Evolutionary conservation across 2,888 invertebrate species (phyloP), one percentile per base, ranked within the genome.

Genomic region (Oscheius myriophilus): DNA sequence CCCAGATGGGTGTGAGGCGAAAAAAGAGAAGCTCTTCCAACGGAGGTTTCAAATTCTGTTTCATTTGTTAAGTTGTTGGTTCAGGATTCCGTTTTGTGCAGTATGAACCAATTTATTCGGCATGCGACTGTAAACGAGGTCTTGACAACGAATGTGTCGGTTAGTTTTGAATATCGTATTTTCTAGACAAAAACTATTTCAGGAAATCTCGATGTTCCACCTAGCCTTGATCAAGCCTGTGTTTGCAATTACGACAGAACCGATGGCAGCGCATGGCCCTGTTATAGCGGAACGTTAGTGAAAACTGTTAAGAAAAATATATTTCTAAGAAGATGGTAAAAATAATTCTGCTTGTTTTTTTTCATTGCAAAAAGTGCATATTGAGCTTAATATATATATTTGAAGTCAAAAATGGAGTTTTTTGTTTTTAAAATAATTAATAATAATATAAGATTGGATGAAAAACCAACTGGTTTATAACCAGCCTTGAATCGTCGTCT

Each of bases 181-280:
- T 63, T 43, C n/a, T n/a, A 9, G 23, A 57, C 43, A 42, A n/a
- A n/a, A 49, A 45, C 9, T 26, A 26, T 7, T 63, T 54, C 43
- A 69, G 69, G 69, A 49, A 61, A 70, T 51, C 70, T 78, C 39
- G 59, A 73, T 7, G 75, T 82, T 11, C 80, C 82, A 1, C 45
- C 71, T 46, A 75, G 67, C 55, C 63, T 78, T 7, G 55, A 72
- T 0, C 73, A 82, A 42, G 75, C 75, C 14, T 82, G 84, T 26
- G 70, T 85, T 33, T 86, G 86, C 71, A 85, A 83, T 70, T 85
- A 79, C 67, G 85, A 85, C 62, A 75, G 83, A 49, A 79, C 78
- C 25, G 82, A 83, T 62, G 74, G 78, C 25, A 82, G 79, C 39
- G 79, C 84, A 2, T 86, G 85, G 85, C 86, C 86, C 2, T 86